Evolutionary conservation across 1,140 invertebrate species (phyloP), one percentile per base, ranked within the genome.

Genomic region (Drosophila yakuba): DNA sequence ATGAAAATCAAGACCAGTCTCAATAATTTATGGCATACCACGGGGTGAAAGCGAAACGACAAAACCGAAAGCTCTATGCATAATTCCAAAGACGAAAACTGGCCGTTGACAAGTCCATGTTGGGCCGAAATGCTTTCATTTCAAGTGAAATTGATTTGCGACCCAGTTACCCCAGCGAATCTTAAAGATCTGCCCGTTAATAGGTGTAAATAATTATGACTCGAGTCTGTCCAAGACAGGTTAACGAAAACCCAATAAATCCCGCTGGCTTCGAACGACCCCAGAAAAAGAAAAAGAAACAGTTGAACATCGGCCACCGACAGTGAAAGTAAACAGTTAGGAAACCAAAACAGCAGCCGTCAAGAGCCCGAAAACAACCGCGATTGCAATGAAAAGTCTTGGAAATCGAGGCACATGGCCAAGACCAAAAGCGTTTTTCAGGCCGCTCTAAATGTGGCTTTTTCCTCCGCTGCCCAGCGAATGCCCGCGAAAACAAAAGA

Each of bases 81-180:
- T 86, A 82, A 77, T 80, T 74, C 66, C 38, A 50, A 73, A 56
- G 57, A 55, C 71, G 45, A 69, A 71, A 58, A 35, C 38, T 74
- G 47, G 74, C 61, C 76, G 68, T 71, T 74, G 82, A 78, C 66
- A 82, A 58, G 59, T 88, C 83, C 75, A 88, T 88, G 62, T 89
- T 83, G 66, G 79, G 79, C 15, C 51, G 47, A 73, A 73, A 58
- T 88, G 83, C 83, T 88, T 88, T 88, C 83, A 79, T 88, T 88
- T 80, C 61, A 89, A 88, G 84, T 88, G 83, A 88, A 88, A 88
- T 88, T 88, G 79, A 88, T 88, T 89, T 89, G 71, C 83, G 83
- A 88, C 83, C 83, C 76, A 88, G 83, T 80, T 88, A 72, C 60
- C 75, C 63, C 71, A 60, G 83, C 66, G 64, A 88, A 79, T 88